These are phyloP conservation scores for Steinernema carpocapsae DNA, from an alignment of 2,888 invertebrate species.

Conservation along the genomic window DNA sequence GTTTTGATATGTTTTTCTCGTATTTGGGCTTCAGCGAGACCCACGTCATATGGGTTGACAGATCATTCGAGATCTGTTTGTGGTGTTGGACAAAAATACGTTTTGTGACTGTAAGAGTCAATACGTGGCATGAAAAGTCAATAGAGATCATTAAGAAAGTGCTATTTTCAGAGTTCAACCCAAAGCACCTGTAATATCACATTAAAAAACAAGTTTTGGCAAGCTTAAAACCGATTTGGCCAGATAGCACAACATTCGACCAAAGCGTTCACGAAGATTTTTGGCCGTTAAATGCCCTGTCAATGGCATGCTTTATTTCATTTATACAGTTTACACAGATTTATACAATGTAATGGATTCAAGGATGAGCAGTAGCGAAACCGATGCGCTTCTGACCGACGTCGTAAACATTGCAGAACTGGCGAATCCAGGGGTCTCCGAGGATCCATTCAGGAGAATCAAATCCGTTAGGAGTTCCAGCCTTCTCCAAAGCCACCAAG, in stretches of 20 bases:
- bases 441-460: too few species aligned
- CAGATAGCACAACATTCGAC: not conserved
- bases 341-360: not conserved
- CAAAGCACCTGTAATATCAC: not conserved
- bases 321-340: not conserved
- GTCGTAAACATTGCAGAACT: slow-evolving; percentile 58
- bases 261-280: not conserved
- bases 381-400: slow-evolving; percentile 54
- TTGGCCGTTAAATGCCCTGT: not conserved
- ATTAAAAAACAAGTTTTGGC: not conserved
- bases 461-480: too few species aligned
- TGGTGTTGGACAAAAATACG: too few species aligned
- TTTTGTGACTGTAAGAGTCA: too few species aligned
- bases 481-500: too few species aligned
- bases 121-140: too few species aligned
- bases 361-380: slow-evolving; percentile 43
- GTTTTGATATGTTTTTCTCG: too few species aligned
- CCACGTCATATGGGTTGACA: too few species aligned
- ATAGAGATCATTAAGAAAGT: too few species aligned
- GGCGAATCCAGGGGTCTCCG: slow-evolving; percentile 60
- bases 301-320: not conserved
- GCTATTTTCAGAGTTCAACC: too few species aligned
- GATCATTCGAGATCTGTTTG: too few species aligned
- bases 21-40: too few species aligned
- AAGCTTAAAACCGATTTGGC: not conserved